Conservation (phyloP, 2,888 invertebrate genomes). For the Cheilosia vernalis region DNA sequence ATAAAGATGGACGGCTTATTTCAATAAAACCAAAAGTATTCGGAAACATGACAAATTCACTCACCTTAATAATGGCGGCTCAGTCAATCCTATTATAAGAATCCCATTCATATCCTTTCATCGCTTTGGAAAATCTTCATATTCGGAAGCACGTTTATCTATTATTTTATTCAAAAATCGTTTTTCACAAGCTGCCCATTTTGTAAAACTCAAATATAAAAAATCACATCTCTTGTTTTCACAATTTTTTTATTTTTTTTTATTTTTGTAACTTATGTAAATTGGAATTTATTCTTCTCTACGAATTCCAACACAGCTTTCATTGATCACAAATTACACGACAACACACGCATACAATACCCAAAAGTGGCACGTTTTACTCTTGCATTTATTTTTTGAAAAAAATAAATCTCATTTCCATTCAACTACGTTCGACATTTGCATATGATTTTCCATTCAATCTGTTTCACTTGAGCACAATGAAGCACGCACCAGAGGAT, state of each 20-base stretch:
- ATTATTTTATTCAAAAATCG: neutral
- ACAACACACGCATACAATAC: neutral
- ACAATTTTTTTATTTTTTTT: neutral
- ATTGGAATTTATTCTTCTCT: neutral
- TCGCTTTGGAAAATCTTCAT: neutral
- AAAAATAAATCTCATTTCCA: slow-evolving; percentile 31
- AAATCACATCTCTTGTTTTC: neutral
- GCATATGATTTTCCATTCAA: slow-evolving; percentile 65
- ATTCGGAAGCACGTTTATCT: neutral
- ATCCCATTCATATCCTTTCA: slow-evolving; percentile 20
- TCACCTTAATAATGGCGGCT: neutral
- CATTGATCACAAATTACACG: slow-evolving; percentile 22
- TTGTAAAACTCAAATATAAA: neutral
- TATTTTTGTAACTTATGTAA: neutral
- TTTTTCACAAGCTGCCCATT: neutral
- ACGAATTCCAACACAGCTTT: slow-evolving; percentile 1
- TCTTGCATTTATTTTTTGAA: slow-evolving; percentile 4
- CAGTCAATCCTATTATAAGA: neutral
- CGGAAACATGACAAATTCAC: neutral
- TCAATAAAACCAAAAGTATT: too few relatives aligned
- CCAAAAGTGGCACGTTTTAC: slow-evolving; percentile 21
- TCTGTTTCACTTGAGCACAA: slow-evolving; percentile 65
- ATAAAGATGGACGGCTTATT: too few relatives aligned
- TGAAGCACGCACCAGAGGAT: slow-evolving; percentile 38
- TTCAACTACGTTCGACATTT: slow-evolving; percentile 39